Base-by-base conservation (phyloP, 2,797 vertebrate species). In the Muscicapa striata region DNA sequence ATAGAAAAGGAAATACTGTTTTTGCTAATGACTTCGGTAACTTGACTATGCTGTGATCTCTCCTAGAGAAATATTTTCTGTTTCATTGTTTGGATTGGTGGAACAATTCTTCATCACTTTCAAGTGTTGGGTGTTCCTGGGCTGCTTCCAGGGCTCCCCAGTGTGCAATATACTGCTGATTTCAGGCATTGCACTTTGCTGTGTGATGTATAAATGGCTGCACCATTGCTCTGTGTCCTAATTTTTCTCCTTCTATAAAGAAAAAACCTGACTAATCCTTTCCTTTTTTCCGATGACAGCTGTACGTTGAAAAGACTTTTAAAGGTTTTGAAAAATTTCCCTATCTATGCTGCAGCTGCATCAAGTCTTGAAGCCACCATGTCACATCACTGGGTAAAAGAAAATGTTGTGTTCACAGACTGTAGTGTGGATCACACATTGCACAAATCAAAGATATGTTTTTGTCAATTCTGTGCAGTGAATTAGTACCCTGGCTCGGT, bases 221-320 rank as follows among this genome's bases (percentile, higher is more conserved):
- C 54, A 59, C 66, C 2, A 3, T 93, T 78, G 54, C 79, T 85
- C 46, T 51, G 27, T 54, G 43, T 54, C 84, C 91, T 75, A 30
- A 68, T 90, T 95, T 87, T 94, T 90, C 62, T 95, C 49, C 38
- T 75, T 27, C 55, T 32, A 11, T 55, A 83, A 94, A 63, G 77
- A 48, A 89, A 75, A 93, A 87, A 89, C 19, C 74, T 89, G 73
- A 89, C 91, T 89, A 91, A 91, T 92, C 80, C 55, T 75, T 86
- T 87, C 59, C 52, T 94, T 93, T 93, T 94, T 86, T 84, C 80
- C 88, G 51, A 40, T 5, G 36, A 48, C 95, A 96, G 94, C 95
- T 96, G 94, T 96, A 88, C 6, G 8, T 27, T 94, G 83, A 96
- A 95, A 94, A 84, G 94, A 66, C 48, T 93, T 78, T 12, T 79